Base-by-base conservation (phyloP, 1,140 invertebrate species). In the Calliphora vicina region DNA sequence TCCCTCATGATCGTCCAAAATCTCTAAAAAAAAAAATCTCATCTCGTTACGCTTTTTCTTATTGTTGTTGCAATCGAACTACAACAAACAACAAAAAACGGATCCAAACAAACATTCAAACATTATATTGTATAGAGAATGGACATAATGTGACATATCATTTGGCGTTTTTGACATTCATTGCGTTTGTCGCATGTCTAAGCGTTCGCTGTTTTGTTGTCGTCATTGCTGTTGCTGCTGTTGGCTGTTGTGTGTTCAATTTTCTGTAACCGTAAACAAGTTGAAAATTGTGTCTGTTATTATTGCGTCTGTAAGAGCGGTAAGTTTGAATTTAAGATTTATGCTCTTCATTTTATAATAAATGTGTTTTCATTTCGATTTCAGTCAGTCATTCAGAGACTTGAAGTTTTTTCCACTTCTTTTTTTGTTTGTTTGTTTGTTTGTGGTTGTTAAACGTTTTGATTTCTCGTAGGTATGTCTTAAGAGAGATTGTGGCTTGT, bases 331-430 rank as follows among this genome's bases (percentile, higher is more conserved):
- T 78, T 43, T 42, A 78, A 78, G 74, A 78, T 78, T 78, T 78
- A 78, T 78, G 74, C 74, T 78, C 74, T 78, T 78, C 74, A 78
- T 78, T 78, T 78, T 42, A 78, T 78, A 78, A 78, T 78, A 78
- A 78, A 78, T 78, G 74, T 78, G 74, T 78, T 78, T 78, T 78
- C 35, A 78, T 78, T 78, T 78, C 42, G 74, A 78, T 78, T 78
- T 78, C 74, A 67, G 61, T 67, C 61, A 25, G 61, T 67, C 61
- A 67, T 67, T 67, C 12, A 20, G 61, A 67, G 61, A 67, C n/a
- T 67, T 25, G 50, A 42, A 43, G 35, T 29, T n/a, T 35, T 27
- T n/a, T 17, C n/a, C n/a, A 15, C 50, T n/a, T n/a, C n/a, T n/a
- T n/a, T n/a, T n/a, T n/a, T n/a, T 61, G 17, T 17, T n/a, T 67